Evolutionary conservation across 2,797 vertebrate genomes (phyloP).

Genomic region (Tokudaia muenninki): DNA sequence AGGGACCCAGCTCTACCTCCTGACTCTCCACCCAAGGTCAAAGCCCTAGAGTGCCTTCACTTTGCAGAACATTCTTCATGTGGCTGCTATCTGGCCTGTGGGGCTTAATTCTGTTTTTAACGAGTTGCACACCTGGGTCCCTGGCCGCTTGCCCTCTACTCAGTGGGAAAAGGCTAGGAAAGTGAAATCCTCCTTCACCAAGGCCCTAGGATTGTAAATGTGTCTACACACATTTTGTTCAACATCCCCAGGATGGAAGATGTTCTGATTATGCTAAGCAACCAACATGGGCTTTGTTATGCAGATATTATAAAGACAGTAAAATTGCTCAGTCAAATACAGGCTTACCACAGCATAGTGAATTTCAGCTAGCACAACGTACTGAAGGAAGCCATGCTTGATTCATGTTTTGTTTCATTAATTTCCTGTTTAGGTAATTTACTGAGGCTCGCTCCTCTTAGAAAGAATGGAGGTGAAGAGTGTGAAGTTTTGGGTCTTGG

Average conservation of each 20-base stretch:
- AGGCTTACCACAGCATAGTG: conserved; percentile 30
- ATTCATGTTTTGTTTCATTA: conserved; percentile 5
- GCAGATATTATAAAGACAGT: conserved; percentile 75
- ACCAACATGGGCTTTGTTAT: conserved; percentile 78
- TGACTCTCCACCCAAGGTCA: conserved; percentile 74
- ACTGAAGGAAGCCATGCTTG: conserved; percentile 12
- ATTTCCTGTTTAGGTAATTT: conserved; percentile 28
- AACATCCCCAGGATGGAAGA: conserved; percentile 34
- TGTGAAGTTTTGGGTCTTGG: neutral
- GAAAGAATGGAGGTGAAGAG: neutral
- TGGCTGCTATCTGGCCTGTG: conserved; percentile 64
- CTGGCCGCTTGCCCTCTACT: conserved; percentile 68
- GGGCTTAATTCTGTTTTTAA: conserved; percentile 83
- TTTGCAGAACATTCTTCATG: conserved; percentile 69
- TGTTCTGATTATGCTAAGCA: conserved; percentile 60
- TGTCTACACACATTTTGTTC: conserved; percentile 60
- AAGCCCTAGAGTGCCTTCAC: conserved; percentile 19
- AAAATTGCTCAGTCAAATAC: conserved; percentile 61
- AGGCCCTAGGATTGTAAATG: conserved; percentile 30
- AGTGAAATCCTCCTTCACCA: conserved; percentile 56
- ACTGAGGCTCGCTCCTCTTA: neutral
- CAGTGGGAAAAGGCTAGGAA: conserved; percentile 67
- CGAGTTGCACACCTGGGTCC: conserved; percentile 80
- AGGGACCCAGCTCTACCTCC: neutral
- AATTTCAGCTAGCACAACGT: conserved; percentile 43